These are phyloP conservation scores for Anableps anableps DNA, from an alignment of 2,797 vertebrate species.

Conservation along the genomic window DNA sequence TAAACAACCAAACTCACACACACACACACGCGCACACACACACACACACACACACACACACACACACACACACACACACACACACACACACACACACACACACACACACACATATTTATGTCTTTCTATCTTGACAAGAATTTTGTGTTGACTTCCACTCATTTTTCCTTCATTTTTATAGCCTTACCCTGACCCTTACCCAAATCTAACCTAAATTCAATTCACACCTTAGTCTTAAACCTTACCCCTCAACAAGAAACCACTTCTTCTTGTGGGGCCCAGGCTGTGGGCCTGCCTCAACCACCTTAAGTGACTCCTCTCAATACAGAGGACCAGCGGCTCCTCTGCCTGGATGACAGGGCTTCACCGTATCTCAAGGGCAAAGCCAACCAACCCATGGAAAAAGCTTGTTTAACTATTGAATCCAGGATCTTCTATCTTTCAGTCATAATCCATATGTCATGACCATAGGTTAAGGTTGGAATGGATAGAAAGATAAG, in stretches of 20 bases:
- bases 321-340: background rate
- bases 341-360: too few relatives aligned
- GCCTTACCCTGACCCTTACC: background rate
- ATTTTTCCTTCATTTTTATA: too few relatives aligned
- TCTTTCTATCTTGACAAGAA: background rate
- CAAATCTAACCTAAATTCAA: background rate
- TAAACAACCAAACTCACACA: slow-evolving; percentile 8
- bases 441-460: too few relatives aligned
- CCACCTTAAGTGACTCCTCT: background rate
- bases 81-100: background rate
- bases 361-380: too few relatives aligned
- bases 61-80: too few relatives aligned
- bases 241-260: background rate
- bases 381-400: too few relatives aligned
- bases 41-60: slow-evolving; percentile 28
- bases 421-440: too few relatives aligned
- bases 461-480: too few relatives aligned
- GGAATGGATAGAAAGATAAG: too few relatives aligned
- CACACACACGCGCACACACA: background rate
- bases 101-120: slow-evolving; percentile 41
- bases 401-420: too few relatives aligned
- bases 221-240: background rate
- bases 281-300: slow-evolving; percentile 12
- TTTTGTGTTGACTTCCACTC: background rate
- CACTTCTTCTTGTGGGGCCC: background rate